These are phyloP conservation scores for Steatocranus sp. DNA, from an alignment of 2,797 vertebrate genomes.

Conservation along the genomic window DNA sequence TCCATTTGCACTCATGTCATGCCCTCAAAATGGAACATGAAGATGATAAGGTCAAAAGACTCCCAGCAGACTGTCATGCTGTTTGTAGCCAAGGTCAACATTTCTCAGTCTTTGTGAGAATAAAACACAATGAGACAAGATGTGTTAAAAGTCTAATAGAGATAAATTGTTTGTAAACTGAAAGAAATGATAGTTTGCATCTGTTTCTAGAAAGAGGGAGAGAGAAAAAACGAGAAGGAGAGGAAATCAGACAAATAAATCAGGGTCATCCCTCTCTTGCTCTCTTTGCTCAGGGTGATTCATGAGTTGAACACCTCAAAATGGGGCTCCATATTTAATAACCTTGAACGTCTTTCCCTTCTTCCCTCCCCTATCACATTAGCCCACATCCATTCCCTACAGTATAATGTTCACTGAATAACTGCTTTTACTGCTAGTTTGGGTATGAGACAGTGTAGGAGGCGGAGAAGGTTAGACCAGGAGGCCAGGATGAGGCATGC, in stretches of 20 bases:
- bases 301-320: constrained; percentile 34
- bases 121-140: neutral
- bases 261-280: constrained; percentile 30
- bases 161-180: neutral
- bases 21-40: neutral
- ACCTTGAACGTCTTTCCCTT: neutral
- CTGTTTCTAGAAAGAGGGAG: neutral
- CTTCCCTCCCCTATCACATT: neutral
- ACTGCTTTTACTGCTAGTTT: constrained; percentile 36
- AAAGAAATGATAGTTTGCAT: neutral
- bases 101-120: neutral
- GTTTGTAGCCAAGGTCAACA: neutral
- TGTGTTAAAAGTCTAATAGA: neutral
- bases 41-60: neutral
- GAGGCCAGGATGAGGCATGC: constrained; percentile 30
- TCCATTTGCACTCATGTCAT: neutral
- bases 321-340: constrained; percentile 30
- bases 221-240: neutral
- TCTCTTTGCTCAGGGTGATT: constrained; percentile 28
- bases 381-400: constrained; percentile 30
- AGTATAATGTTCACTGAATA: constrained; percentile 49
- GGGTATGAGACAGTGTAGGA: constrained; percentile 35
- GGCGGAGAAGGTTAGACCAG: constrained; percentile 20
- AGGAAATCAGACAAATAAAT: constrained; percentile 28
- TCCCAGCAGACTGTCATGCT: neutral